Conservation (phyloP, 2,888 invertebrate genomes). For the Hedychridium roseum region DNA sequence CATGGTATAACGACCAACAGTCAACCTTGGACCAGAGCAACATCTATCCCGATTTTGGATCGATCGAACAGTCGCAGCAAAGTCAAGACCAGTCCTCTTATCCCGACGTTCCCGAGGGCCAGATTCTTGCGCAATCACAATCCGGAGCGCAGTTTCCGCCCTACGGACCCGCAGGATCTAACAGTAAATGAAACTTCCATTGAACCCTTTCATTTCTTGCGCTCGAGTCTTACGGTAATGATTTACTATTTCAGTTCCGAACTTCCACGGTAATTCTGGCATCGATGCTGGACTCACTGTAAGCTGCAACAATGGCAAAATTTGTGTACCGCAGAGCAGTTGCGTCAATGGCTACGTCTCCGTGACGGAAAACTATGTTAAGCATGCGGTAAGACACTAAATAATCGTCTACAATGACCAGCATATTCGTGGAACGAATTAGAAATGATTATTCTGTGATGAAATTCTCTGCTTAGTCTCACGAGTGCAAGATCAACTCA, state of each 20-base stretch:
- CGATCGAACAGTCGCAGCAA: too few relatives aligned
- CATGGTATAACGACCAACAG: not conserved
- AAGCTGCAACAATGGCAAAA: constrained; percentile 69
- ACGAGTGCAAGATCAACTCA: constrained; percentile 39
- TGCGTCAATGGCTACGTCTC: constrained; percentile 70
- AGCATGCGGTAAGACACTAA: not conserved
- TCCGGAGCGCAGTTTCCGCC: too few relatives aligned
- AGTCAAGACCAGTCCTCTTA: too few relatives aligned
- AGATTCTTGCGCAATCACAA: too few relatives aligned
- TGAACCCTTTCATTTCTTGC: too few relatives aligned
- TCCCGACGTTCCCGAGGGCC: too few relatives aligned
- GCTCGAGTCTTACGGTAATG: too few relatives aligned
- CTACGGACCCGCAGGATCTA: too few relatives aligned
- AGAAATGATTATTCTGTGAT: not conserved
- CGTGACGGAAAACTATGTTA: not conserved
- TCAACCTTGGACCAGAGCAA: not conserved
- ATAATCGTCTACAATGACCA: not conserved
- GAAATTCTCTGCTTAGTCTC: constrained; percentile 51
- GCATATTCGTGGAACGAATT: not conserved
- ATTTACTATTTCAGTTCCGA: too few relatives aligned
- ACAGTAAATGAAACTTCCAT: too few relatives aligned
- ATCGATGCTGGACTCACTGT: constrained; percentile 64
- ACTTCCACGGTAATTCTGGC: too few relatives aligned
- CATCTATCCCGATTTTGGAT: too few relatives aligned
- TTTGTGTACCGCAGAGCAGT: constrained; percentile 70